Conservation (phyloP, 2,113 vertebrate species). For the Alethe castanea region DNA sequence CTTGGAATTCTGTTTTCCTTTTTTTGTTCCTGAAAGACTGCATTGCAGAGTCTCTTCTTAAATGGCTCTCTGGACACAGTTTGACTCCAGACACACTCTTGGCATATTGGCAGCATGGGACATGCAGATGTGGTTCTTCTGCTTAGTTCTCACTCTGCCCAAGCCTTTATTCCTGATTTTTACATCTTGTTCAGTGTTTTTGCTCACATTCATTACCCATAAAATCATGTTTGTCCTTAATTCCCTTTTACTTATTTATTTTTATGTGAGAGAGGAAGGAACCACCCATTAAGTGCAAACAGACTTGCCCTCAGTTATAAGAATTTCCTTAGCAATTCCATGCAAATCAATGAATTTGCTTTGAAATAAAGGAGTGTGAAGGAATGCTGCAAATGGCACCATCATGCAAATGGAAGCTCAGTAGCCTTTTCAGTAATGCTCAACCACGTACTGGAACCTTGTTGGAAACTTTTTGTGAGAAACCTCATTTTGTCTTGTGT, state of each 20-base stretch:
- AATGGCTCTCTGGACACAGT: not conserved
- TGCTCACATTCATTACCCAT: not conserved
- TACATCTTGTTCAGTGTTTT: not conserved
- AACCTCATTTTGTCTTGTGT: not conserved
- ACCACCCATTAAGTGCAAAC: not conserved
- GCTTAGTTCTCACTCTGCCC: not conserved
- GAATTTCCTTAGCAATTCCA: not conserved
- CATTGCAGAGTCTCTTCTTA: not conserved
- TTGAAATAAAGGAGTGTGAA: not conserved
- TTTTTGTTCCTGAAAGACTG: constrained; percentile 1
- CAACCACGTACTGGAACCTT: not conserved
- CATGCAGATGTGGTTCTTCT: not conserved
- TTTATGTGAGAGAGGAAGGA: not conserved
- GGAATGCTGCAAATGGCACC: not conserved
- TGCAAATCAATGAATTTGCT: not conserved
- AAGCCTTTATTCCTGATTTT: not conserved
- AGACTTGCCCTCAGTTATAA: not conserved
- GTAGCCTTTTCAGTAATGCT: not conserved
- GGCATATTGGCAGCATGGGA: not conserved
- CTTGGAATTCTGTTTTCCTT: not conserved
- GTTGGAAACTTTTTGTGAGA: not conserved
- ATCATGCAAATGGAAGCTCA: not conserved
- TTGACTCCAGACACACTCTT: not conserved
- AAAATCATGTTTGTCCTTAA: not conserved
- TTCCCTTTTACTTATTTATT: not conserved